A percentile compares a stretch with the other conserved stretches of the same genome.
Evolutionary conservation across 30 jellyfish, hydroid and myxozoan genomes (phyloP).

Genomic region (Hydractinia echinata): DNA sequence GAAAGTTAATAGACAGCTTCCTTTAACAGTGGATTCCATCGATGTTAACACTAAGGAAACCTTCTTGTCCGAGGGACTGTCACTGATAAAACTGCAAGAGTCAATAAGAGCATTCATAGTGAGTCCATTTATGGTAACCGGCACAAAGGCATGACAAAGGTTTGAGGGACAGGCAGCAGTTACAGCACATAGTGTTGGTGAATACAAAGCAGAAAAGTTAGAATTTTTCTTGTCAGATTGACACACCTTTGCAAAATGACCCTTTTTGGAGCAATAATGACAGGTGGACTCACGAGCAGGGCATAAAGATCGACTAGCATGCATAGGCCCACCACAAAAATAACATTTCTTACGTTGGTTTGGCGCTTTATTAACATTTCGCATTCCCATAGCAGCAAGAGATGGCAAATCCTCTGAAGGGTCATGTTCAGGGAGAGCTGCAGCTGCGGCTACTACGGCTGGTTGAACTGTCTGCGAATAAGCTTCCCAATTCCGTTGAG

Average conservation of each 20-base stretch:
- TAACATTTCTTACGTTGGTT: no score
- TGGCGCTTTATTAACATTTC: no score
- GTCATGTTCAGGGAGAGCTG: conserved; percentile 10
- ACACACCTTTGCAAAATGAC: conserved; percentile 59
- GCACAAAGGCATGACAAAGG: neutral
- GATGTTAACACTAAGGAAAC: conserved; percentile 32
- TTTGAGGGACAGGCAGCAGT: conserved; percentile 14
- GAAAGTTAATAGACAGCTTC: no score
- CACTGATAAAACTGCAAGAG: neutral
- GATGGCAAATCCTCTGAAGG: conserved; percentile 11
- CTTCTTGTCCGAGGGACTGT: conserved; percentile 32
- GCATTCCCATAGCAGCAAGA: conserved; percentile 6
- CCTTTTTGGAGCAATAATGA: conserved; percentile 38
- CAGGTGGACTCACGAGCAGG: no score
- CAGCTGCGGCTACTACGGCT: conserved; percentile 13
- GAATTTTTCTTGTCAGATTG: conserved; percentile 45
- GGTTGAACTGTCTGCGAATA: conserved; percentile 9
- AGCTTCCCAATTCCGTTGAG: conserved; percentile 7
- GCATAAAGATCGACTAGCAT: no score
- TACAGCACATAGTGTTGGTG: conserved; percentile 34
- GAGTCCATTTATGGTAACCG: neutral
- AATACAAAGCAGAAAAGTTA: conserved; percentile 30
- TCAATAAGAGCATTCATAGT: conserved; percentile 3
- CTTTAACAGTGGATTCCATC: neutral
- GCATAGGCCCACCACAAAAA: no score